Conservation (phyloP, 2,113 vertebrate species). For the Rousettus leschenaultii region DNA sequence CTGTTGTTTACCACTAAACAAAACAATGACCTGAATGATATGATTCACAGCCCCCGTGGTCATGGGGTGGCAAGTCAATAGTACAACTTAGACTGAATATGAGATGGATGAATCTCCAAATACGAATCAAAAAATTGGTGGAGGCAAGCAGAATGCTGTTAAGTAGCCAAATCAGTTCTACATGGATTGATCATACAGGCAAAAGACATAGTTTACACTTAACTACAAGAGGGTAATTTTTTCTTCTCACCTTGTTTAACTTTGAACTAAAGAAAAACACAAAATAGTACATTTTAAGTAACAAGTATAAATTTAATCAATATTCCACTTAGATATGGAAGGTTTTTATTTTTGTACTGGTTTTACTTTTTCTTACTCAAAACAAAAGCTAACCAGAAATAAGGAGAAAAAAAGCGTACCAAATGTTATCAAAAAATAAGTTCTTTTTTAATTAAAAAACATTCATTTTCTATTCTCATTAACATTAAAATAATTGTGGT, state of each 20-base stretch:
- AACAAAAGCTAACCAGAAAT: not conserved
- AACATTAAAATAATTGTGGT: not conserved
- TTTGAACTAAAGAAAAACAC: not conserved
- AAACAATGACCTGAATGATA: not conserved
- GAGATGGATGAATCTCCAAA: not conserved
- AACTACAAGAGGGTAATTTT: not conserved
- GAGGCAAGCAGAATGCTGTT: not conserved
- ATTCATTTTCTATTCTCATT: not conserved
- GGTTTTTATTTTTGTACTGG: not conserved
- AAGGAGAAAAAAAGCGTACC: not conserved
- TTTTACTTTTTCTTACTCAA: not conserved
- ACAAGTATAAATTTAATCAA: not conserved
- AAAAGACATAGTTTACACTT: not conserved
- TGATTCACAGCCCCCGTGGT: not conserved
- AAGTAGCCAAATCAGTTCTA: not conserved
- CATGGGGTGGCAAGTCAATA: not conserved
- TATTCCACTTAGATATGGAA: not conserved
- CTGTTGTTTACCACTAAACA: not conserved
- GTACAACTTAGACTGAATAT: not conserved
- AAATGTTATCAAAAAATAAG: not conserved
- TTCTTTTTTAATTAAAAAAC: not conserved
- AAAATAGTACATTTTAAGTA: not conserved
- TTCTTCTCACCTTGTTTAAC: not conserved
- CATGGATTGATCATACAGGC: not conserved
- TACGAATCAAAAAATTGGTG: not conserved